Base-by-base conservation (phyloP, 2,113 vertebrate genomes). In the Morone chrysops region DNA sequence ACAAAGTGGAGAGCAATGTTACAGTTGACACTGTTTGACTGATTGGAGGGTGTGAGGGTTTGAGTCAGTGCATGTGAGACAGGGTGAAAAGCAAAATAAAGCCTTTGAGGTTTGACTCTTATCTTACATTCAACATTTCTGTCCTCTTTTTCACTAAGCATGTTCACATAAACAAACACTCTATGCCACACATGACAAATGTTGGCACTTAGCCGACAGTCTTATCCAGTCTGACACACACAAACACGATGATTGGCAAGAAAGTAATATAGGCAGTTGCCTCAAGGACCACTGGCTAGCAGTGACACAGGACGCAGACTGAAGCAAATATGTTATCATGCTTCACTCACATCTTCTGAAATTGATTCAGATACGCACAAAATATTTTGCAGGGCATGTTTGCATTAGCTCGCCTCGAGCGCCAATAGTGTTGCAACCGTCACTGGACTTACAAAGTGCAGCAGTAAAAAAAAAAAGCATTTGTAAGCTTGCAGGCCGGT, bases 291-390 rank as follows among this genome's bases (percentile, higher is more conserved):
- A 60, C 61, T 56, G 53, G 38, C 70, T 20, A 22, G 14, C 50
- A 88, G 48, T 54, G 66, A 73, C 57, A 45, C 41, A 12, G 40
- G n/a, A 65, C 8, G 20, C 45, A 78, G 61, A 75, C 75, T 62
- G 74, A 82, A 68, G 76, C 62, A 79, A 89, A 88, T 65, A 38
- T 78, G 79, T 84, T 81, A 69, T 66, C 75, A 86, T 79, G 81
- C 82, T 85, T 77, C 14, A 76, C 76, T 90, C 67, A 81, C 83
- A 77, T 84, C 82, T 84, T 54, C 66, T 70, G 48, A 88, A 86
- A 89, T 80, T 63, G 85, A 86, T 87, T 87, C 25, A 25, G 76
- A 90, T 82, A 78, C 48, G 65, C 62, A 72, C 41, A 78, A 78
- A 77, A 82, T 82, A 78, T 88, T 90, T 59, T 72, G 80, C 59